These are phyloP conservation scores for Meleagris gallopavo DNA, from an alignment of 2,113 vertebrate genomes.

Conservation along the genomic window DNA sequence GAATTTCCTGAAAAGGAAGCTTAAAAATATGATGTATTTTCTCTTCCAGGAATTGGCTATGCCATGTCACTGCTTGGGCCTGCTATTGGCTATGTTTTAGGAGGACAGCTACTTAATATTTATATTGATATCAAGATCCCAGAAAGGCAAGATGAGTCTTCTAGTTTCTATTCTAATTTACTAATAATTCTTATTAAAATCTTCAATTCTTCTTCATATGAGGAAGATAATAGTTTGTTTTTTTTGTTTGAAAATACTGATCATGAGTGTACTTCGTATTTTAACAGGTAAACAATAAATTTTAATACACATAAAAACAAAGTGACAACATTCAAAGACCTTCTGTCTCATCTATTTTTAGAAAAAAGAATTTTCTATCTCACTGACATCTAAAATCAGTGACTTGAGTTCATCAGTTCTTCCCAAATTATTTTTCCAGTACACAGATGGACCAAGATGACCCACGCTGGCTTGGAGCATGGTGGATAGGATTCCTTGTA, in stretches of 20 bases:
- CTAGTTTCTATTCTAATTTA: background rate
- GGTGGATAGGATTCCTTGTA: conserved; percentile 85
- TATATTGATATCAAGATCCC: conserved; percentile 79
- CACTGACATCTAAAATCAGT: background rate
- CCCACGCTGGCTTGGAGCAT: conserved; percentile 84
- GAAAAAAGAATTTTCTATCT: background rate
- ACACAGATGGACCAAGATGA: conserved; percentile 71
- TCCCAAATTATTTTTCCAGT: conserved; percentile 40
- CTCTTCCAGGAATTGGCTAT: conserved; percentile 80
- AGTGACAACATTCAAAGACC: background rate
- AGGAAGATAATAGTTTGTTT: background rate
- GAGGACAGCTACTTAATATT: conserved; percentile 80
- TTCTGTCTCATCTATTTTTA: background rate
- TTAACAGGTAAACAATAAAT: background rate
- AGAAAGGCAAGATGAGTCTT: conserved; percentile 73
- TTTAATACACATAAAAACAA: background rate
- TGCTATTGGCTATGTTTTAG: conserved; percentile 82
- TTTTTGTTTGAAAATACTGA: background rate
- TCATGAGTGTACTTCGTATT: background rate
- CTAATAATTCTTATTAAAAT: background rate
- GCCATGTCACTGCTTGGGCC: conserved; percentile 83
- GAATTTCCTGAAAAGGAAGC: background rate
- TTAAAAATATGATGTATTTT: background rate
- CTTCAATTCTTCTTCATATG: background rate
- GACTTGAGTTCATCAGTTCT: background rate